phyloP scores from a whole-genome alignment of 1,140 invertebrate species.

The Penaeus vannamei region DNA sequence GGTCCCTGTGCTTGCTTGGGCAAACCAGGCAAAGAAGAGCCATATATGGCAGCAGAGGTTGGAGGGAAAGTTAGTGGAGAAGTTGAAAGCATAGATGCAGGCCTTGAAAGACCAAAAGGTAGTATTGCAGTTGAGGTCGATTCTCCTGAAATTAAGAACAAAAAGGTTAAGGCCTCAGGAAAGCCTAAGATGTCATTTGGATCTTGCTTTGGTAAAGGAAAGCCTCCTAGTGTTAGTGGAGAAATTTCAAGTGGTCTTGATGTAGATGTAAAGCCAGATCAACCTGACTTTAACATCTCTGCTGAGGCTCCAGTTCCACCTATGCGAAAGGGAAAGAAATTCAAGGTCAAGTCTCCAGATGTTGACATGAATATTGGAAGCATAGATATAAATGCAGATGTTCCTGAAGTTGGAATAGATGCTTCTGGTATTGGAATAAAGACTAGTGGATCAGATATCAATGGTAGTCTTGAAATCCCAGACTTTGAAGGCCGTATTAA shows the following conservation, averaged over 20 bases:
- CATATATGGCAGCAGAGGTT: neutral
- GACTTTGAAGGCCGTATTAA: neutral
- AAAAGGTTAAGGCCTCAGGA: neutral
- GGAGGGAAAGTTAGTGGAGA: neutral
- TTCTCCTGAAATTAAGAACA: neutral
- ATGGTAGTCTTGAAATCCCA: neutral
- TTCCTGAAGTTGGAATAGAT: neutral
- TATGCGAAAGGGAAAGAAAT: constrained; percentile 26
- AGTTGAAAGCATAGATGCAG: neutral
- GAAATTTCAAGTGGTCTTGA: constrained; percentile 16
- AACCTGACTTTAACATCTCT: too few relatives aligned
- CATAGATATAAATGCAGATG: constrained; percentile 20
- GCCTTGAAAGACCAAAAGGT: neutral
- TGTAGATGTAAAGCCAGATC: neutral
- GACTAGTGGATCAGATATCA: neutral
- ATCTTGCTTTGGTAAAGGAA: constrained; percentile 48
- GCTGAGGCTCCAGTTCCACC: constrained; percentile 38
- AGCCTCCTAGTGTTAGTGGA: neutral
- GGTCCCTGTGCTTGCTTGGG: neutral
- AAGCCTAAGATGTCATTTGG: constrained; percentile 2
- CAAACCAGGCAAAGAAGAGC: neutral
- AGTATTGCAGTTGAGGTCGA: neutral
- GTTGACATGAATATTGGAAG: neutral
- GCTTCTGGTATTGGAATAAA: neutral
- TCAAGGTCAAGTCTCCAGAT: constrained; percentile 30